A percentile compares a stretch with the other conserved stretches of the same genome.
These are phyloP conservation scores for Gymnoscelis rufifasciata DNA, from an alignment of 2,888 invertebrate genomes.

Conservation along the genomic window DNA sequence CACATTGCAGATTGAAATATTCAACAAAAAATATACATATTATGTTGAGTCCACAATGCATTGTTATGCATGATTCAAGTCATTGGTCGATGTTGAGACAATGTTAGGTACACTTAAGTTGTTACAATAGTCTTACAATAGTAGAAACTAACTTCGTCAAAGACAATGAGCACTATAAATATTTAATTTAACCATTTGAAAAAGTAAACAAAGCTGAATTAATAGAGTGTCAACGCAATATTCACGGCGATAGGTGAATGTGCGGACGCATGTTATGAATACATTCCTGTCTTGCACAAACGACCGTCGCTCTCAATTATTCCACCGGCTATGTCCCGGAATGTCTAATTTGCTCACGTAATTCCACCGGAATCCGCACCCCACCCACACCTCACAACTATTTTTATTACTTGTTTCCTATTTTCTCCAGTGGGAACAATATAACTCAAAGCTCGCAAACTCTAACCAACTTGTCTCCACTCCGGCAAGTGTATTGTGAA, in stretches of 20 bases:
- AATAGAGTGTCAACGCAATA: constrained; percentile 1
- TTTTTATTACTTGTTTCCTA: constrained; percentile 78
- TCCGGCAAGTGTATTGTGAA: constrained; percentile 66
- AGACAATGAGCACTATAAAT: constrained; percentile 1
- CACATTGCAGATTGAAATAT: too few species aligned
- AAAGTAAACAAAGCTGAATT: not conserved
- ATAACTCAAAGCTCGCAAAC: constrained; percentile 63
- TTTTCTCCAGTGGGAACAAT: constrained; percentile 71
- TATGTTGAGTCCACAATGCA: too few species aligned
- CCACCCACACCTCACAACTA: constrained; percentile 67
- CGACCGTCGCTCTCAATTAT: constrained; percentile 64
- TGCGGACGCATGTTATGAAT: constrained; percentile 29
- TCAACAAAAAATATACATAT: too few species aligned
- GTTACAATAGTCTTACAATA: not conserved
- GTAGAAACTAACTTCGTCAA: not conserved
- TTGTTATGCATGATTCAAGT: not conserved
- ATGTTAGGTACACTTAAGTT: not conserved
- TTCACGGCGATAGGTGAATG: constrained; percentile 9
- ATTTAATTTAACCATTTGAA: not conserved
- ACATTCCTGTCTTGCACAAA: constrained; percentile 42
- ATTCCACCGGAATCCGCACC: constrained; percentile 72
- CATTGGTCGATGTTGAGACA: not conserved
- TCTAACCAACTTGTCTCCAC: constrained; percentile 61
- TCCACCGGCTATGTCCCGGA: constrained; percentile 68
- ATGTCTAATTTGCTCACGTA: constrained; percentile 79